Percentiles rank a stretch among this genome's conserved stretches.
These are phyloP conservation scores for Sinohyriopsis cumingii DNA, from an alignment of 2,888 invertebrate species.

Conservation along the genomic window DNA sequence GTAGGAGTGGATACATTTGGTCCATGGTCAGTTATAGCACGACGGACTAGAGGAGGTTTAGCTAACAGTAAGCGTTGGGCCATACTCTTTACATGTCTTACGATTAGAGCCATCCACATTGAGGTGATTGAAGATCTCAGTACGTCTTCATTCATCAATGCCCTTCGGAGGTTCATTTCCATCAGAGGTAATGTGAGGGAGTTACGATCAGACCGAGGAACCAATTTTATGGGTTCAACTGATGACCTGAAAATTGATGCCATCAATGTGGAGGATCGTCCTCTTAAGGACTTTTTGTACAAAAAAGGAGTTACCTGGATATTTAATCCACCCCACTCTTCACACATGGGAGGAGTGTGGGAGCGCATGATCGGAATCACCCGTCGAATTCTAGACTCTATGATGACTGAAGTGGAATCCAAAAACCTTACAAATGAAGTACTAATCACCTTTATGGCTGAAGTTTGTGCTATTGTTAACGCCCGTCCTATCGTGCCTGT, in stretches of 20 bases:
- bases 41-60: no score
- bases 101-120: no score
- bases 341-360: conserved; percentile 34
- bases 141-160: no score
- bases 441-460: conserved; percentile 31
- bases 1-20: no score
- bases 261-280: conserved; percentile 25
- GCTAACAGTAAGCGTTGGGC: no score
- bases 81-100: no score
- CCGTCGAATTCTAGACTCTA: conserved; percentile 25
- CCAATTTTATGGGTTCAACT: conserved; percentile 37
- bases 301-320: conserved; percentile 22
- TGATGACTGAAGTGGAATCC: conserved; percentile 14
- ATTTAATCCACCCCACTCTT: conserved; percentile 33
- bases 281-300: conserved; percentile 12
- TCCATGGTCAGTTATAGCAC: no score
- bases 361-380: conserved; percentile 33
- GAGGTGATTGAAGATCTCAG: no score
- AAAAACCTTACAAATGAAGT: conserved; percentile 30
- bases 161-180: no score
- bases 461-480: conserved; percentile 32
- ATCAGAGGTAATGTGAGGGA: conserved; percentile 26
- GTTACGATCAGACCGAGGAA: conserved; percentile 29
- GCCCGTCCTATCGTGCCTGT: conserved; percentile 23
- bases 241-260: conserved; percentile 17